Percentiles rank a stretch among this genome's conserved stretches.
Evolutionary conservation across 2,888 invertebrate genomes (phyloP).

Genomic region (Theretra japonica): DNA sequence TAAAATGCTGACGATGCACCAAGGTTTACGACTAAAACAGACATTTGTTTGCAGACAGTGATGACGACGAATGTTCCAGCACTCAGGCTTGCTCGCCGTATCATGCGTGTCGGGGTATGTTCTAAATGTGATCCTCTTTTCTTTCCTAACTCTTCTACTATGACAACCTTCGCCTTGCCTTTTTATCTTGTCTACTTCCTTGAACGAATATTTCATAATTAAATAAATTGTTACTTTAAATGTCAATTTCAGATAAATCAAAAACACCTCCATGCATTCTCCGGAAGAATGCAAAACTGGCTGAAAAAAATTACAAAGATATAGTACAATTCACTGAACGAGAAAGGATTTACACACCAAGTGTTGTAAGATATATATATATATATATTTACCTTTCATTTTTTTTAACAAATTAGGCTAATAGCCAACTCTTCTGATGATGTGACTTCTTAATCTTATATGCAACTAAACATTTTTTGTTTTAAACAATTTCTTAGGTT

Average conservation of each 20-base stretch:
- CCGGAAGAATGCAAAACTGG: conserved; percentile 71
- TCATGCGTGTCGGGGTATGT: conserved; percentile 73
- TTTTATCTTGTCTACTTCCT: no score
- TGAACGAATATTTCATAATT: no score
- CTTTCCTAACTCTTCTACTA: conserved; percentile 26
- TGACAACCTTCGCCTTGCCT: no score
- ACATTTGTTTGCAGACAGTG: conserved; percentile 66
- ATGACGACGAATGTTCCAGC: conserved; percentile 60
- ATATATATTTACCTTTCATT: conserved; percentile 14
- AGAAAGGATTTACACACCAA: conserved; percentile 82
- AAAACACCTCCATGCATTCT: conserved; percentile 79
- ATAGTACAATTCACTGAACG: conserved; percentile 84
- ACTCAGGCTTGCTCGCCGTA: conserved; percentile 68
- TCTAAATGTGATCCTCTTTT: conserved; percentile 21
- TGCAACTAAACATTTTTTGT: no score
- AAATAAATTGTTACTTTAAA: no score
- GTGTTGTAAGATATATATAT: conserved; percentile 65
- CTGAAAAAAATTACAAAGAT: conserved; percentile 81
- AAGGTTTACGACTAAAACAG: no score
- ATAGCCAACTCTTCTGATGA: no score
- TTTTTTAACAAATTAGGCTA: not conserved
- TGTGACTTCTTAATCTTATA: no score
- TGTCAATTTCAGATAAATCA: conserved; percentile 53
- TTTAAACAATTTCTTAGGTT: no score
- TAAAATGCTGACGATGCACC: no score